phyloP scores from a whole-genome alignment of 2,797 vertebrate species.

The Fratercula arctica region DNA sequence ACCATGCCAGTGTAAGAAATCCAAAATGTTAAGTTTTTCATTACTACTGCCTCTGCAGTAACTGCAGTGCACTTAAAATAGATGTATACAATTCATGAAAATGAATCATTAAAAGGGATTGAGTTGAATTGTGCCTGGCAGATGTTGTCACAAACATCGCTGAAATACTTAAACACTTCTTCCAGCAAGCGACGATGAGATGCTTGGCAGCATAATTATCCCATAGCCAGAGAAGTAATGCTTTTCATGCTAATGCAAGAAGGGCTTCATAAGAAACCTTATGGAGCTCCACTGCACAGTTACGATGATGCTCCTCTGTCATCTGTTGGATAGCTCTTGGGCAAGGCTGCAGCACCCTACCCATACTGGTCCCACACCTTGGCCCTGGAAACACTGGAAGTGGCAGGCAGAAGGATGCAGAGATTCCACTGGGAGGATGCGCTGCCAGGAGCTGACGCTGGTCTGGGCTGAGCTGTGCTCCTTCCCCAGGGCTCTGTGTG shows the following conservation, averaged over 20 bases:
- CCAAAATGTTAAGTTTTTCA: constrained; percentile 4
- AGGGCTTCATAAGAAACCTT: background rate
- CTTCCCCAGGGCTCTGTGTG: background rate
- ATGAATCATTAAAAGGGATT: constrained; percentile 54
- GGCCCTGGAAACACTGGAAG: background rate
- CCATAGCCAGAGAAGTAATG: background rate
- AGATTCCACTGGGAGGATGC: background rate
- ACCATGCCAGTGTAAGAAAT: background rate
- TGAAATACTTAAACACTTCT: constrained; percentile 45
- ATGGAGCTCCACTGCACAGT: background rate
- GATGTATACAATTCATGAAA: constrained; percentile 33
- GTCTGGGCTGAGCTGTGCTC: background rate
- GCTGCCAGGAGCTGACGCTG: accelerated
- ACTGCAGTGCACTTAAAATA: constrained; percentile 30
- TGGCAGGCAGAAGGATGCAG: background rate
- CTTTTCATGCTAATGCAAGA: background rate
- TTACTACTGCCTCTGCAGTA: constrained; percentile 20
- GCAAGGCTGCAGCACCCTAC: background rate
- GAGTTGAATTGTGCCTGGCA: constrained; percentile 45
- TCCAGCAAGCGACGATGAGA: background rate
- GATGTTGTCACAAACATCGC: constrained; percentile 54
- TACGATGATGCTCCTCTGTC: background rate
- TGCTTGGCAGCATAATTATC: background rate
- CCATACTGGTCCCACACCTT: background rate
- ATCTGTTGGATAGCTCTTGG: background rate